Evolutionary conservation across 2,113 vertebrate species (phyloP), one percentile per base, ranked within the genome.

Genomic region (Heptranchias perlo): DNA sequence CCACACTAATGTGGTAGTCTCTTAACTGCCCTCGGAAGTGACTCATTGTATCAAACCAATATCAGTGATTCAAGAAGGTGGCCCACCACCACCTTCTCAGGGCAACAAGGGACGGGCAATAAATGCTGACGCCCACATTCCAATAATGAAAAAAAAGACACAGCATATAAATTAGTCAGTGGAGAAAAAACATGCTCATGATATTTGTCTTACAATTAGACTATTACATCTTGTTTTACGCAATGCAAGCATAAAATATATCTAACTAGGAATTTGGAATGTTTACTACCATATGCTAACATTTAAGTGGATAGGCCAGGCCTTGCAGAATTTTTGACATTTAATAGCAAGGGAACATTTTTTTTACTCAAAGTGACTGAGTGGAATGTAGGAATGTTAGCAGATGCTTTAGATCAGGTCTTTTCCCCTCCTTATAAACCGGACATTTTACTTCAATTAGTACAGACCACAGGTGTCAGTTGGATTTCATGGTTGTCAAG

Each of bases 381-480:
- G 94, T 95, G 44, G 47, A 95, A 67, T 95, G 65, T 52, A 69
- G 65, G 94, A 69, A 69, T 95, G 94, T 69, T 14, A 49, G 94
- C 65, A 95, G 64, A 95, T 73, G 65, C 65, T 95, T 69, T 35
- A 31, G 47, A 69, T 95, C 94, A 16, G 64, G 23, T 28, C 44
- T 52, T 69, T 95, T 93, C 58, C 89, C 64, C n/a, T 93, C 35
- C 65, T 95, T 69, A 18, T 52, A 95, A 49, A 67, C 94, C n/a
- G 64, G 64, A 47, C 94, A 73, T 95, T 67, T 95, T 35, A 69
- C 47, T 67, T 52, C 44, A 69, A 95, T 69, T 67, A 73, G 52
- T 69, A 62, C 64, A 95, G 62, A 95, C 44, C 61, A 31, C 94
- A 95, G 94, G 94, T 95, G 94, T 95, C 94, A 95, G 94, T 95